Evolutionary conservation across 2,797 vertebrate genomes (phyloP).

Genomic region (Eulemur mongoz): DNA sequence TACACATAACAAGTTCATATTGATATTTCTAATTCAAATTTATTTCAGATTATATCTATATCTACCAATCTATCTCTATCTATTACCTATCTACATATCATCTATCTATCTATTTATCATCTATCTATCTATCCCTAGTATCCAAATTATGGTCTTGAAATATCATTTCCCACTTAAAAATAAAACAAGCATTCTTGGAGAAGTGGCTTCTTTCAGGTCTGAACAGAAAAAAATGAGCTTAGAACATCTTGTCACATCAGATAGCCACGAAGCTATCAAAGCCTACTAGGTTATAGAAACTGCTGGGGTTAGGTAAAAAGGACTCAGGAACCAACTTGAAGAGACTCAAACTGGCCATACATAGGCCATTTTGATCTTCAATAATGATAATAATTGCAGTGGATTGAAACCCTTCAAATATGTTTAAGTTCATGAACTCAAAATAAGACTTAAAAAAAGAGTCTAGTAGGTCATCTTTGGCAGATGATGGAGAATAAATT

Average conservation of each 20-base stretch:
- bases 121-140: not conserved
- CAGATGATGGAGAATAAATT: not conserved
- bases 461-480: not conserved
- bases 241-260: not conserved
- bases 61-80: not conserved
- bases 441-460: not conserved
- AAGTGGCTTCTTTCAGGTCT: not conserved
- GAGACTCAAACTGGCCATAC: not conserved
- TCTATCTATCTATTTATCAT: not conserved
- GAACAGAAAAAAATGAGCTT: slow-evolving; percentile 32
- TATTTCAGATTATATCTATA: not conserved
- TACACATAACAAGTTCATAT: not conserved
- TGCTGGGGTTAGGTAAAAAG: not conserved
- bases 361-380: not conserved
- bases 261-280: slow-evolving; percentile 29
- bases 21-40: slow-evolving; percentile 34
- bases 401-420: not conserved
- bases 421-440: not conserved
- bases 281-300: not conserved
- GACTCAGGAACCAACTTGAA: not conserved
- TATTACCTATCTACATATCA: not conserved
- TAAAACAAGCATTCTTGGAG: not conserved
- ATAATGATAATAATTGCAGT: slow-evolving; percentile 35
- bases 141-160: not conserved
- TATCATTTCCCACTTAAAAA: not conserved